Evolutionary conservation across 2,888 invertebrate genomes (phyloP).

Genomic region (Metopia argyrocephala): DNA sequence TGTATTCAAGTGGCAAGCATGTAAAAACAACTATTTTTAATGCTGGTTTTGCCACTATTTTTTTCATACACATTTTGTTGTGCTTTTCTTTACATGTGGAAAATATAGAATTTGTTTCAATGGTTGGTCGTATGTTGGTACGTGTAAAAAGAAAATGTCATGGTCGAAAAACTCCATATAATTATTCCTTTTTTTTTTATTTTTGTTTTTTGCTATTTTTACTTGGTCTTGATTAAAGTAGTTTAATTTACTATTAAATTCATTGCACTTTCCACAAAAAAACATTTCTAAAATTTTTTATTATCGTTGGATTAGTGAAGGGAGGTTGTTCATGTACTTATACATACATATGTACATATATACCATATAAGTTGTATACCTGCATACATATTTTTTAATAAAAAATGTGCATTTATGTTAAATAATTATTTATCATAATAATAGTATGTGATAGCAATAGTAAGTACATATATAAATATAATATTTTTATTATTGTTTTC

Average conservation of each 20-base stretch:
- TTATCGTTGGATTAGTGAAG: not conserved
- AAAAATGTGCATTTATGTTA: not conserved
- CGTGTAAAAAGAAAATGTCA: constrained; percentile 58
- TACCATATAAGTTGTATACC: not conserved
- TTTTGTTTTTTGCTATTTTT: no score
- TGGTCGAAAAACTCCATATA: constrained; percentile 58
- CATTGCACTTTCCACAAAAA: constrained; percentile 16
- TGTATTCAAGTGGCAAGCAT: not conserved
- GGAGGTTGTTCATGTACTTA: not conserved
- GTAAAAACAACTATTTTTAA: not conserved
- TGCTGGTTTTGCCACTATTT: constrained; percentile 13
- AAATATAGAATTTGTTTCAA: constrained; percentile 7
- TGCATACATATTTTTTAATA: not conserved
- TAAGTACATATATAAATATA: not conserved
- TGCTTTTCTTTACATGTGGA: not conserved
- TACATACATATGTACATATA: constrained; percentile 6
- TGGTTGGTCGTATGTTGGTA: not conserved
- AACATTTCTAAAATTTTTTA: not conserved
- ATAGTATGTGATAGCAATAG: no score
- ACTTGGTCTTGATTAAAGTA: constrained; percentile 34
- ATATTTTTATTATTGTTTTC: constrained; percentile 4
- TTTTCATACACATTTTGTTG: not conserved
- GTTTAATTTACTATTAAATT: constrained; percentile 3
- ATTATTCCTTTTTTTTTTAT: constrained; percentile 31
- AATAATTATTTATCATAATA: constrained; percentile 3